Base-by-base conservation (phyloP, 2,888 invertebrate genomes). In the Nycteola revayana region DNA sequence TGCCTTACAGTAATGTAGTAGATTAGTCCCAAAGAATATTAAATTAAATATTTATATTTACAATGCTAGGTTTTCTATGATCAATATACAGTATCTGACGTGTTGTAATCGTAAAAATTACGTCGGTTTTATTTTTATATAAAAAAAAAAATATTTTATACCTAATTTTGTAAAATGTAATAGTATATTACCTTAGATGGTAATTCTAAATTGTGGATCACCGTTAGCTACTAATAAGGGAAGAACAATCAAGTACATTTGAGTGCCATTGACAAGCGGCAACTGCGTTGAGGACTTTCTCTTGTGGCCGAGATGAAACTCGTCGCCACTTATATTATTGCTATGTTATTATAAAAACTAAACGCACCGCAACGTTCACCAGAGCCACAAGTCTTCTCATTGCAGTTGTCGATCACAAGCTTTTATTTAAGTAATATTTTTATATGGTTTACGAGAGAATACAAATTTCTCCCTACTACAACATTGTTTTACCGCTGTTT, bases 231-330 rank as follows among this genome's bases (percentile, higher is more conserved):
- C 41, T 59, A 55, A 44, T 40, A 45, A 42, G 37, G 48, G 47
- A 51, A 48, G 48, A 62, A 66, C 64, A 59, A 61, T 62, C 58
- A 81, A 80, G 80, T 79, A 80, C 78, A 80, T 67, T 68, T 61
- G 57, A 71, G 82, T 83, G 82, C 82, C 82, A 83, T 83, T 60
- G 64, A 70, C 59, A 56, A 67, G 56, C 63, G 59, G 64, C 60
- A 61, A 61, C 56, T 35, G 30, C 49, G 51, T 46, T 43, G 58
- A 33, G 34, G 37, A 43, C 41, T 50, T 46, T 44, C 45, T 46
- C 43, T 42, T 42, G 35, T 39, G 40, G 36, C 28, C 26, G 10
- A 39, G 39, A 41, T 43, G 37, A 37, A 38, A 42, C 14, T 14
- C 14, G 14, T 5, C 14, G 14, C 14, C 14, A 14, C 3, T 14